Evolutionary conservation across 2,797 vertebrate genomes (phyloP).

Genomic region (Apodemus agrarius): DNA sequence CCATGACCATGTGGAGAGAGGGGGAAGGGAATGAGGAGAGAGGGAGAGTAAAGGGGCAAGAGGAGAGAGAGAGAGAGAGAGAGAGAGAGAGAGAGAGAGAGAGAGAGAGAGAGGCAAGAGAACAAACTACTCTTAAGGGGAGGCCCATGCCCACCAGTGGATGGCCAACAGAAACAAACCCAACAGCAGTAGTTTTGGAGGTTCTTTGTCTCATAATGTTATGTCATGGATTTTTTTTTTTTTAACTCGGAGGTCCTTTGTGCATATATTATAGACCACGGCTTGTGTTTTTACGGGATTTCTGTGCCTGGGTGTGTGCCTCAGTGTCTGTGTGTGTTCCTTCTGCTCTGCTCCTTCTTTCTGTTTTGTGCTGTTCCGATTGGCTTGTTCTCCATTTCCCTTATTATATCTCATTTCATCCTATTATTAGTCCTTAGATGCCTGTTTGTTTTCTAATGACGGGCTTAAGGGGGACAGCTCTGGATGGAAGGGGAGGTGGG

Average conservation of each 20-base stretch:
- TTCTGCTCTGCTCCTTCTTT: neutral
- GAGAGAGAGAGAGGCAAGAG: too few relatives aligned
- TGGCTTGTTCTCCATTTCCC: neutral
- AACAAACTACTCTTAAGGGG: neutral
- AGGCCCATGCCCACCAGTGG: neutral
- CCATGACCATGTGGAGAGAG: too few relatives aligned
- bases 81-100: too few relatives aligned
- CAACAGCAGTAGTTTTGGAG: neutral
- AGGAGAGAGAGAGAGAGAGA: too few relatives aligned
- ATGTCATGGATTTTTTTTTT: neutral
- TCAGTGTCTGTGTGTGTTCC: neutral
- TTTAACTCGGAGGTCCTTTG: too few relatives aligned
- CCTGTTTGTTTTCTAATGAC: neutral
- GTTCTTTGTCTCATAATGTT: neutral
- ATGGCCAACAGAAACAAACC: neutral
- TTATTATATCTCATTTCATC: too few relatives aligned
- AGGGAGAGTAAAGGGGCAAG: too few relatives aligned
- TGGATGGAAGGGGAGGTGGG: neutral
- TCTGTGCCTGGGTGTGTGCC: neutral
- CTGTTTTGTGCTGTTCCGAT: too few relatives aligned
- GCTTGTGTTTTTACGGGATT: neutral
- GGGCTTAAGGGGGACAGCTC: neutral
- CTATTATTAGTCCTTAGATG: neutral
- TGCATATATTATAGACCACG: too few relatives aligned
- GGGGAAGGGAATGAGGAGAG: too few relatives aligned